Percentiles rank a stretch among this genome's conserved stretches.
Conservation (phyloP, 2,113 vertebrate genomes). For the Rutilus rutilus region DNA sequence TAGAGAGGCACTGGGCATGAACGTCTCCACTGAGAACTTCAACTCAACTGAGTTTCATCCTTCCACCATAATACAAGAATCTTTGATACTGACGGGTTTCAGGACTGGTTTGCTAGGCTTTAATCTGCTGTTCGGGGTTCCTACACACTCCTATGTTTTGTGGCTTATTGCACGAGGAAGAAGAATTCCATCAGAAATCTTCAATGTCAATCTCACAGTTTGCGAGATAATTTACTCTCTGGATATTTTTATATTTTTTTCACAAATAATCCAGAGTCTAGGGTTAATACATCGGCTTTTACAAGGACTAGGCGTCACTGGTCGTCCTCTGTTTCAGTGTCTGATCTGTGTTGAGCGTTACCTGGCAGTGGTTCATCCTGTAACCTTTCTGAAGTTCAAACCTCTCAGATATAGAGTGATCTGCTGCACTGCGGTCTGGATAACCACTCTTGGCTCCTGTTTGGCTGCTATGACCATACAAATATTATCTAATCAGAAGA, state of each 20-base stretch:
- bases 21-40: constrained; percentile 3
- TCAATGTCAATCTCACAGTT: constrained; percentile 42
- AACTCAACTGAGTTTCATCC: background rate
- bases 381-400: constrained; percentile 23
- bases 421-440: constrained; percentile 6
- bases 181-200: constrained; percentile 20
- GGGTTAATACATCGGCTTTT: background rate
- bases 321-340: constrained; percentile 13
- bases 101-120: background rate
- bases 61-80: background rate
- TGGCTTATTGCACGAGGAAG: constrained; percentile 39
- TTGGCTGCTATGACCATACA: background rate
- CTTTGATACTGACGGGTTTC: background rate
- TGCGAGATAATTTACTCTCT: constrained; percentile 16
- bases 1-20: constrained; percentile 14
- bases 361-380: constrained; percentile 18
- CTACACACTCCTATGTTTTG: constrained; percentile 25
- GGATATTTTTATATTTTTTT: background rate
- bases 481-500: no score
- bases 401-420: constrained; percentile 27
- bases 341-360: background rate
- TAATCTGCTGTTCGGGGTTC: background rate
- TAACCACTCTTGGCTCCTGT: background rate
- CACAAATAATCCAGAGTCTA: background rate
- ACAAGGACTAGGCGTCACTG: background rate